A percentile compares a stretch with the other conserved stretches of the same genome.
phyloP scores from a whole-genome alignment of 1,140 invertebrate genomes.

The Bombus soroeensis region DNA sequence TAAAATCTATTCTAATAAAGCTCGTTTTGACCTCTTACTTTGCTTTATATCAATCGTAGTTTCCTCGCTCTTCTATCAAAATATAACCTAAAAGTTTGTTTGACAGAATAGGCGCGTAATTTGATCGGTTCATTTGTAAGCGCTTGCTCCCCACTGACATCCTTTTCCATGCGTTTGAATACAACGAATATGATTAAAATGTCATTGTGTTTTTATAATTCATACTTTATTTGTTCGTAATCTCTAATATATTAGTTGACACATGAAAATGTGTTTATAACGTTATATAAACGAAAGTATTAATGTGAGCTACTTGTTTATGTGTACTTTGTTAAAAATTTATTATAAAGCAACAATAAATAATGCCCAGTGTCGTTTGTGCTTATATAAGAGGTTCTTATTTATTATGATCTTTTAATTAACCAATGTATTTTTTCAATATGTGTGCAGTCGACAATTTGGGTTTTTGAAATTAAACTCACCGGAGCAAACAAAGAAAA shows the following conservation, averaged over 20 bases:
- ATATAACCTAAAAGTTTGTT: conserved; percentile 65
- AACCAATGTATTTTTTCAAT: conserved; percentile 26
- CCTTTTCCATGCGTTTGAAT: conserved; percentile 51
- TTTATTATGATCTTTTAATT: not conserved
- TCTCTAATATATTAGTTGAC: not conserved
- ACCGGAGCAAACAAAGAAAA: conserved; percentile 89
- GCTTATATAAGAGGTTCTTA: not conserved
- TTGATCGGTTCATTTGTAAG: conserved; percentile 49
- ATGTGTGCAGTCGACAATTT: conserved; percentile 90
- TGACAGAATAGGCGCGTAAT: conserved; percentile 71
- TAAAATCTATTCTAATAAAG: not conserved
- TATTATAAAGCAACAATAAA: not conserved
- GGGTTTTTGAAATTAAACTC: conserved; percentile 91
- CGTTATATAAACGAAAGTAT: not conserved
- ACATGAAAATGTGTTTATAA: not conserved
- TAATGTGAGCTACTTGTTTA: not conserved
- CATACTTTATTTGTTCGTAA: not conserved
- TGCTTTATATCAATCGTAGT: not conserved
- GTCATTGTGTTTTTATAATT: not conserved
- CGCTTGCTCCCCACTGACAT: conserved; percentile 74
- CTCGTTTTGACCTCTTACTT: not conserved
- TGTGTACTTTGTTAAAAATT: not conserved
- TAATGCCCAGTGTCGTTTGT: not conserved
- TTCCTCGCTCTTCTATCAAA: not conserved
- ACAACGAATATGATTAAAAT: conserved; percentile 7